A percentile compares a stretch with the other conserved stretches of the same genome.
Evolutionary conservation across 2,888 invertebrate genomes (phyloP).

Genomic region (Caenorhabditis sp.): DNA sequence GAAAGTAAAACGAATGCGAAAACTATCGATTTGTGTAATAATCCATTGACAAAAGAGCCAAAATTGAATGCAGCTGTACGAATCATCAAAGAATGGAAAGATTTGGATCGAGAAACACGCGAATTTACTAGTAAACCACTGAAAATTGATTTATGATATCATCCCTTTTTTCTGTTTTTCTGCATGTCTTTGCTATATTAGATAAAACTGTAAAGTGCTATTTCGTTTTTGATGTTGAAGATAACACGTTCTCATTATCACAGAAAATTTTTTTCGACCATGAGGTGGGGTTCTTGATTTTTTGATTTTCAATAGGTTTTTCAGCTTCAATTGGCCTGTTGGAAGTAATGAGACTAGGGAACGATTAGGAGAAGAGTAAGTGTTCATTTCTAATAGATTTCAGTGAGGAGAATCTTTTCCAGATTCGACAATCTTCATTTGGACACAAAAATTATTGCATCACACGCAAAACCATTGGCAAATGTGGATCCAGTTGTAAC

Average conservation of each 20-base stretch:
- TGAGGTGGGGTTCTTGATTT: not conserved
- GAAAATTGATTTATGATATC: not conserved
- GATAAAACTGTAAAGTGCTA: not conserved
- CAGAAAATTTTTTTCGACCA: not conserved
- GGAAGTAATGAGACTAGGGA: not conserved
- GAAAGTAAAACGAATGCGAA: constrained; percentile 87
- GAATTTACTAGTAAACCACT: not conserved
- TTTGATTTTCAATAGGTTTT: not conserved
- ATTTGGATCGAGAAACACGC: constrained; percentile 87
- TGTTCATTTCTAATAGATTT: not conserved
- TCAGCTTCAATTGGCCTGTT: not conserved
- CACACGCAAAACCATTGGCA: constrained; percentile 36
- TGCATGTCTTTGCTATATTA: not conserved
- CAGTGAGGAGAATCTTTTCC: no score
- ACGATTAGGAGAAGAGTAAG: not conserved
- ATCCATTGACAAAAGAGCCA: constrained; percentile 97
- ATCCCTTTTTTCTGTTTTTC: not conserved
- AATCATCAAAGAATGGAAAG: constrained; percentile 95
- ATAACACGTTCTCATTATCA: no score
- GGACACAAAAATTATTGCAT: constrained; percentile 32
- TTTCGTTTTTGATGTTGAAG: not conserved
- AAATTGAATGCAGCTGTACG: constrained; percentile 94
- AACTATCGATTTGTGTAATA: constrained; percentile 98
- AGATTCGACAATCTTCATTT: constrained; percentile 23
- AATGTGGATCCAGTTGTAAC: constrained; percentile 52